These are phyloP conservation scores for Galerucella calmariensis DNA, from an alignment of 2,888 invertebrate genomes.

Conservation along the genomic window DNA sequence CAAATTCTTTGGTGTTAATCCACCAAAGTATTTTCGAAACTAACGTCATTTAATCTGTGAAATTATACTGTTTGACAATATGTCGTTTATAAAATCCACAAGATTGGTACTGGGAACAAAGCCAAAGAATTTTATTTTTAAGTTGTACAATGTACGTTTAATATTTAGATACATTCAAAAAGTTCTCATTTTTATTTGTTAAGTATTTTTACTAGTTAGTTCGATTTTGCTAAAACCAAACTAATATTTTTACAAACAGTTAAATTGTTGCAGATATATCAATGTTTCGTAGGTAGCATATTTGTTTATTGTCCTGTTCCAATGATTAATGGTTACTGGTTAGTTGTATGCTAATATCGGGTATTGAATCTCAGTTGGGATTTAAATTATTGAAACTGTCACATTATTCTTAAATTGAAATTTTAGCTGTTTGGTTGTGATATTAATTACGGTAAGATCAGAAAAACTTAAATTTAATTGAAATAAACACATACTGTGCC, in stretches of 20 bases:
- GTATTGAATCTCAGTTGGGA: conserved; percentile 3
- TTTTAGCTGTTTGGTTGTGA: too few species aligned
- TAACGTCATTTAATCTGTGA: conserved; percentile 53
- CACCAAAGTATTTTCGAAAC: conserved; percentile 46
- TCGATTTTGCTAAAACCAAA: conserved; percentile 43
- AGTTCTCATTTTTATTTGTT: conserved; percentile 51
- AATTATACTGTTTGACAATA: conserved; percentile 58
- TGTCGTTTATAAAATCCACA: conserved; percentile 56
- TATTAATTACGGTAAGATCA: too few species aligned
- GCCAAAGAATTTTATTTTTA: conserved; percentile 83
- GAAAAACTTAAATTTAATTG: too few species aligned
- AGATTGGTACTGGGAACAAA: conserved; percentile 84
- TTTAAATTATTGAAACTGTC: neutral
- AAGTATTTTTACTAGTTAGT: conserved; percentile 47
- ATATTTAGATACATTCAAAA: conserved; percentile 63
- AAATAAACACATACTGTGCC: too few species aligned
- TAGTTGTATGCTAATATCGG: conserved; percentile 4
- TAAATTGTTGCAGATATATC: conserved; percentile 48
- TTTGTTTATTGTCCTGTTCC: conserved; percentile 43
- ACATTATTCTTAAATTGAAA: neutral
- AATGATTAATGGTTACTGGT: conserved; percentile 24
- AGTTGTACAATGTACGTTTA: conserved; percentile 67
- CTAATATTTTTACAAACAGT: conserved; percentile 46
- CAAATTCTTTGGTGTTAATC: conserved; percentile 61
- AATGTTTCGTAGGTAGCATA: conserved; percentile 40